Base-by-base conservation (phyloP, 2,888 invertebrate genomes). In the Mystacides longicornis region DNA sequence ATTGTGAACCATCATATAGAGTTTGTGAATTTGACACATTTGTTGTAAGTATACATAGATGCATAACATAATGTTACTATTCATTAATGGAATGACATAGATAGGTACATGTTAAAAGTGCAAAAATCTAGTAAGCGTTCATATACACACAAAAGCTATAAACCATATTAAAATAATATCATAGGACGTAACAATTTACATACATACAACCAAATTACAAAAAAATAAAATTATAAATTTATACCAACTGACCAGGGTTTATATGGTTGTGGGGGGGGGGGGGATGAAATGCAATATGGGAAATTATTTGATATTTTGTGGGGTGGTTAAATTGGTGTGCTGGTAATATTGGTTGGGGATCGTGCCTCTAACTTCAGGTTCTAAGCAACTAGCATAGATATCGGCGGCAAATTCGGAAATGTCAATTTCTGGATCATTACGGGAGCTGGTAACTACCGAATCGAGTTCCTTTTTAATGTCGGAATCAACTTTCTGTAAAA, bases 401-500 rank as follows among this genome's bases (percentile, higher is more conserved):
- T 95, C 89, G 2, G 82, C 83, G 61, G 87, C 81, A 5, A 96
- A 75, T 68, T 93, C 93, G 52, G 83, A 83, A 0, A 82, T 19
- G 0, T 83, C 81, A 52, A 93, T 80, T 72, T 94, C 93, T 9
- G 83, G 74, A 62, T 93, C 94, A 3, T 77, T 63, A 66, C 89
- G 89, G 1, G 93, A 86, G 23, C 74, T 68, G 64, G 86, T 86
- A 2, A 86, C 84, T 0, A 90, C 93, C 58, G 89, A 92, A 68
- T 97, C 97, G 0, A 99, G 84, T 62, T 82, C 82, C 64, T 86
- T 83, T 57, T 92, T 85, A n/a, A 95, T 87, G 68, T 86, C 87
- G 16, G 78, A 75, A 67, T 99, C 98, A 64, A 98, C 84, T 75
- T 86, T 85, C 87, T 89, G 67, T 4, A 68, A 61, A 56, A 37